Conservation (phyloP, 1,140 invertebrate genomes). For the Dermatophagoides farinae region DNA sequence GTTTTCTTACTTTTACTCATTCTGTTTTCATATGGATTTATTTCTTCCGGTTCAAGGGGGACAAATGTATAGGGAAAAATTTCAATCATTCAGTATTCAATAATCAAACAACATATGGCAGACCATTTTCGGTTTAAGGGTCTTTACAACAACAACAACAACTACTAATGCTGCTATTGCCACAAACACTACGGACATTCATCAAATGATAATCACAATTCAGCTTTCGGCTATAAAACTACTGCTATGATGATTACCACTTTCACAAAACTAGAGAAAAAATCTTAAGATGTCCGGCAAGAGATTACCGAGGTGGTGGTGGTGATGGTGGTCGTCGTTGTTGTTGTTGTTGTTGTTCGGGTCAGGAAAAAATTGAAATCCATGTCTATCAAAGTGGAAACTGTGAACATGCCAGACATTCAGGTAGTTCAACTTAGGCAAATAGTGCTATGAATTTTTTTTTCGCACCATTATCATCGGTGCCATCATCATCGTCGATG, state of each 20-base stretch:
- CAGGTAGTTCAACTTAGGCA: neutral
- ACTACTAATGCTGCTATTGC: neutral
- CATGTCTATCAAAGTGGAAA: too few species aligned
- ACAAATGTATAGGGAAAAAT: neutral
- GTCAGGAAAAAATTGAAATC: too few species aligned
- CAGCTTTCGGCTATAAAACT: neutral
- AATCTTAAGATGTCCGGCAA: neutral
- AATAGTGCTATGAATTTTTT: neutral
- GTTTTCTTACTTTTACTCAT: neutral
- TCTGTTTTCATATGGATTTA: neutral
- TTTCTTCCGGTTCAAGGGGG: neutral
- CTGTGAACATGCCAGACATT: too few species aligned
- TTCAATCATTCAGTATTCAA: too few species aligned
- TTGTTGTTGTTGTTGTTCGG: too few species aligned
- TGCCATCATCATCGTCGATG: neutral
- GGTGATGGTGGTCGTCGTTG: neutral
- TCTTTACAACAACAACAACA: neutral
- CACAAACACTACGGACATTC: neutral
- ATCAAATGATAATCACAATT: neutral
- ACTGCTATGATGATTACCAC: neutral
- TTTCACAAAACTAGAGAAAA: neutral
- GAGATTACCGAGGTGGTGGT: neutral
- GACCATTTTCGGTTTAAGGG: too few species aligned
- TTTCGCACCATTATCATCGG: neutral
- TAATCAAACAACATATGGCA: too few species aligned